Evolutionary conservation across 2,797 vertebrate species (phyloP), one percentile per base, ranked within the genome.

Genomic region (Enteromius afrohamiltoni): DNA sequence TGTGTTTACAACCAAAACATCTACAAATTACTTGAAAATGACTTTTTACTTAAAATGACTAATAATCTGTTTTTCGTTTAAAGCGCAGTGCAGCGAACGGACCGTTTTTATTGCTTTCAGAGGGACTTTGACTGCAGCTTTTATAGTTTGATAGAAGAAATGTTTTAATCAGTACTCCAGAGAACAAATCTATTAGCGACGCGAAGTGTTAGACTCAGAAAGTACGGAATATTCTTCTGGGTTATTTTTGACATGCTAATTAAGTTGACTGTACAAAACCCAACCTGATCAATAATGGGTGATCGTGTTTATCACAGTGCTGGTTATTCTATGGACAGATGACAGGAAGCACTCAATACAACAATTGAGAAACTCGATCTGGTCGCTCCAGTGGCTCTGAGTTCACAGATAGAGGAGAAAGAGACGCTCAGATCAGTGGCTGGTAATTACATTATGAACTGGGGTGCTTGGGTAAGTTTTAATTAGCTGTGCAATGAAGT

Each of bases 401-500:
- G 16, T 71, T 68, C 60, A 79, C 60, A 58, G 49, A 68, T 47
- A 29, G n/a, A n/a, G 60, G 53, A 58, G 49, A 68, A 37, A 29
- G n/a, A n/a, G 60, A 65, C 3, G 7, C 7, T 85, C 86, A 69
- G 87, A 90, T 87, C 87, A 86, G 51, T 91, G 87, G 73, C 86
- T 89, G 90, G 76, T 92, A 91, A 92, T 92, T 89, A 92, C 88
- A 89, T 86, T 23, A 83, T 87, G 83, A 80, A 83, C 81, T 62
- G 80, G 86, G 87, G 79, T 77, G 68, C 83, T 1, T 80, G 80
- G 77, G 88, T 86, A 82, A 84, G 87, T 93, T 84, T 91, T 93
- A 93, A 94, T 94, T 92, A 93, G 87, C 89, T 91, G 84, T 90
- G 86, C 49, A 87, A 70, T 83, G 81, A 85, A 64, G 79, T 49